Evolutionary conservation across 2,113 vertebrate genomes (phyloP), one percentile per base, ranked within the genome.

Genomic region (Narcine bancroftii): DNA sequence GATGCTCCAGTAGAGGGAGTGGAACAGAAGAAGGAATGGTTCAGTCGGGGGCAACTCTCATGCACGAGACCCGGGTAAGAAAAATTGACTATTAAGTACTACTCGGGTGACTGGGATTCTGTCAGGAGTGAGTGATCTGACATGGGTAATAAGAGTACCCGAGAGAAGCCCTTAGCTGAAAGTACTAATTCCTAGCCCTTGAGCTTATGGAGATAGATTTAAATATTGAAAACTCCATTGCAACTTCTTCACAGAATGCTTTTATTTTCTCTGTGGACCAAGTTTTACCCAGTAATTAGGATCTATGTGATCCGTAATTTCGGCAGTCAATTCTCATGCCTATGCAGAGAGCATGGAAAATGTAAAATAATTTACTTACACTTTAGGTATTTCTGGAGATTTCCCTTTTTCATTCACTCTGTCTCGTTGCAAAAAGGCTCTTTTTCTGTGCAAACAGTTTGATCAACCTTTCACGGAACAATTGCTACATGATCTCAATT

Each of bases 381-480:
- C 63, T 92, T 93, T 10, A 95, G 94, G 39, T 93, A 94, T 33
- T 29, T 93, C 73, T 93, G 93, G 65, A 95, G 92, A 76, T 93
- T 94, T 26, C 95, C 94, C 6, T 93, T 93, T 92, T 65, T 93
- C 93, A 95, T 94, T 92, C 94, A 93, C 92, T 95, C 94, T 3
- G 93, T 94, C 89, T 94, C 93, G 33, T 94, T 93, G 72, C 93
- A 95, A 87, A 94, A 92, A 0, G 94, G 95, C 56, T 94, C 36
- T 21, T 60, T 89, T 42, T 60, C 81, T 26, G 93, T 94, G 47
- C 94, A 95, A 39, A 94, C 93, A 1, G 93, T 73, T 93, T 93
- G 56, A 95, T 75, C 42, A 95, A 87, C 45, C 92, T 93, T 66
- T 94, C 92, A 63, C 94, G 95, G 26, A 50, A 93, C 89, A 95